Percentiles rank a stretch among this genome's conserved stretches.
Evolutionary conservation across 1,140 invertebrate species (phyloP).

Genomic region (Metaphire vulgaris): DNA sequence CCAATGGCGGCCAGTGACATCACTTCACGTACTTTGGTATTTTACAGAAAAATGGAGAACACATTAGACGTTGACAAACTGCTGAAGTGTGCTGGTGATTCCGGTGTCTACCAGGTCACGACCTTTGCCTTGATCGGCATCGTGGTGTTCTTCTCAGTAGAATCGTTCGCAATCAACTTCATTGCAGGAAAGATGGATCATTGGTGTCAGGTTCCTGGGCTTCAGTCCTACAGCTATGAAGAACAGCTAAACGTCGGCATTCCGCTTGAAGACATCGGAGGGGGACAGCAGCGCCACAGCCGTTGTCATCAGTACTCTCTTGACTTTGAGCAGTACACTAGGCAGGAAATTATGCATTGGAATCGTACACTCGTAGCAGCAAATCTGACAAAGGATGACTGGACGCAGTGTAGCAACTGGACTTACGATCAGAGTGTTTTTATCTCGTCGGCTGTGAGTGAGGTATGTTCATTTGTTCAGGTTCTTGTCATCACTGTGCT

Average conservation of each 20-base stretch:
- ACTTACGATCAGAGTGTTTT: not conserved
- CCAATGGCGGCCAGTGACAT: not conserved
- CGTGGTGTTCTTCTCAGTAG: constrained; percentile 9
- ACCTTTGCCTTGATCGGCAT: not conserved
- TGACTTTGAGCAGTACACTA: not conserved
- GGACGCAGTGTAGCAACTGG: not conserved
- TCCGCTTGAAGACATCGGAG: not conserved
- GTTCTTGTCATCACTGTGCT: too few species aligned
- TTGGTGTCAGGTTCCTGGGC: not conserved
- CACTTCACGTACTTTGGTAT: too few species aligned
- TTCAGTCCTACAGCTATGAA: not conserved
- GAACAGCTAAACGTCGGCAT: not conserved
- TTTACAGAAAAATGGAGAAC: too few species aligned
- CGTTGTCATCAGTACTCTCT: not conserved
- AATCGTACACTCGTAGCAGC: not conserved
- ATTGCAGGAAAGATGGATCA: constrained; percentile 16
- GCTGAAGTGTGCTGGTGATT: not conserved
- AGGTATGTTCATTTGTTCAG: not conserved
- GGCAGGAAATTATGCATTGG: not conserved
- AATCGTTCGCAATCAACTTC: constrained; percentile 21
- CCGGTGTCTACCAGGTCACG: constrained; percentile 10
- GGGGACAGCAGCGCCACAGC: not conserved
- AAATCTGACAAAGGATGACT: not conserved
- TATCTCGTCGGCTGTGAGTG: constrained; percentile 10
- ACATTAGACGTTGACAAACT: constrained; percentile 5